phyloP scores from a whole-genome alignment of 2,113 vertebrate genomes.

The Heterochromis multidens region DNA sequence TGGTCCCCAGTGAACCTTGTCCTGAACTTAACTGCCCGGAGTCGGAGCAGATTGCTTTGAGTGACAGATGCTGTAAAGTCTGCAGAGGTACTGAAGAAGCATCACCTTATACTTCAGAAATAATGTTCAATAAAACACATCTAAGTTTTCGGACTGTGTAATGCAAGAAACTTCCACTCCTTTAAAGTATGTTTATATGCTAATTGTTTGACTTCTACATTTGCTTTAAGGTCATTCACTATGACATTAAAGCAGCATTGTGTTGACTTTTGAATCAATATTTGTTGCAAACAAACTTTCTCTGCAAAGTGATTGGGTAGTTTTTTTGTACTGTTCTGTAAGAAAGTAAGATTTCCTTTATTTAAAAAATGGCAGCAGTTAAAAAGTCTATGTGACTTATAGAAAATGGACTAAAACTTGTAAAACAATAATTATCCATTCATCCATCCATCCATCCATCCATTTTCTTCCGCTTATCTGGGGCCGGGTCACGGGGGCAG shows the following conservation, averaged over 20 bases:
- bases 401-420: background rate
- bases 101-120: background rate
- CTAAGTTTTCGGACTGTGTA: background rate
- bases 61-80: slow-evolving; percentile 92
- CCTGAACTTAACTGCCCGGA: slow-evolving; percentile 83
- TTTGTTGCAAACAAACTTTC: background rate
- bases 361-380: background rate
- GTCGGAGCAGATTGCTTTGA: slow-evolving; percentile 86
- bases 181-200: background rate
- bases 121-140: background rate
- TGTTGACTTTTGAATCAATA: background rate
- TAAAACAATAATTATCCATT: background rate
- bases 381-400: background rate
- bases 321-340: background rate
- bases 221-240: background rate
- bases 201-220: background rate
- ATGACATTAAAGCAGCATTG: background rate
- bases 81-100: slow-evolving; percentile 86
- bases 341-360: background rate
- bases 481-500: too few species aligned
- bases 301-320: background rate
- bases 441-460: too few species aligned
- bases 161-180: background rate
- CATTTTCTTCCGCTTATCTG: too few species aligned
- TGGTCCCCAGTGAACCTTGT: slow-evolving; percentile 77